Evolutionary conservation across 2,888 invertebrate species (phyloP).

Genomic region (Yponomeuta sedellus): DNA sequence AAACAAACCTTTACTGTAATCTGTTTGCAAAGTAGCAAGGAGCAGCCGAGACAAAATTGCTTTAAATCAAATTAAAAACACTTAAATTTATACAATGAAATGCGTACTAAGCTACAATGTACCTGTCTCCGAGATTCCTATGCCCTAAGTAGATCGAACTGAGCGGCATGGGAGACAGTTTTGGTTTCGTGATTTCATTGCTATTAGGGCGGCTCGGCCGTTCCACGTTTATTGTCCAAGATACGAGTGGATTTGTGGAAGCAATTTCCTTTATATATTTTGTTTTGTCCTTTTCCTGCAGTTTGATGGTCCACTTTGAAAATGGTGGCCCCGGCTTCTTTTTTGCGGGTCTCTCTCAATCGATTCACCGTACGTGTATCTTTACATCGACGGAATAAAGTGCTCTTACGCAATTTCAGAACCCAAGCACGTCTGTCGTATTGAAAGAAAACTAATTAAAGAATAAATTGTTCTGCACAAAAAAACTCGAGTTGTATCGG

Average conservation of each 20-base stretch:
- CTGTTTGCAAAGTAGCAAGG: too few species aligned
- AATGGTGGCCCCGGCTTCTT: conserved; percentile 67
- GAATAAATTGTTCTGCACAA: conserved; percentile 48
- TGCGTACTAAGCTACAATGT: too few species aligned
- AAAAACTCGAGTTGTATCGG: conserved; percentile 34
- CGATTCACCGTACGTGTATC: conserved; percentile 58
- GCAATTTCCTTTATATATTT: conserved; percentile 77
- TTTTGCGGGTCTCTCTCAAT: conserved; percentile 61
- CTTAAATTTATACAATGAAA: too few species aligned
- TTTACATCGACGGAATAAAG: conserved; percentile 41
- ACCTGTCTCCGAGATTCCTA: conserved; percentile 45
- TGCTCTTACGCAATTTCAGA: conserved; percentile 60
- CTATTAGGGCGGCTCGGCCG: conserved; percentile 71
- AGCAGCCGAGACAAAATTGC: too few species aligned
- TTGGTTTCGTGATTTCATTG: conserved; percentile 76
- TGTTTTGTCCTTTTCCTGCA: conserved; percentile 75
- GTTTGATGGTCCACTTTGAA: conserved; percentile 72
- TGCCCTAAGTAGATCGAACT: conserved; percentile 45
- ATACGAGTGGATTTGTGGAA: conserved; percentile 77
- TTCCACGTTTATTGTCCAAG: conserved; percentile 73
- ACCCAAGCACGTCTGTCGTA: conserved; percentile 57
- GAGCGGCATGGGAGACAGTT: conserved; percentile 63
- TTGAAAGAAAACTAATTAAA: conserved; percentile 69
- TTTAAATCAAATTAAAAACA: too few species aligned
- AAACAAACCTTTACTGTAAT: too few species aligned